Percentiles rank a stretch among this genome's conserved stretches.
phyloP scores from a whole-genome alignment of 1,140 invertebrate species.

The Gryon sp. region DNA sequence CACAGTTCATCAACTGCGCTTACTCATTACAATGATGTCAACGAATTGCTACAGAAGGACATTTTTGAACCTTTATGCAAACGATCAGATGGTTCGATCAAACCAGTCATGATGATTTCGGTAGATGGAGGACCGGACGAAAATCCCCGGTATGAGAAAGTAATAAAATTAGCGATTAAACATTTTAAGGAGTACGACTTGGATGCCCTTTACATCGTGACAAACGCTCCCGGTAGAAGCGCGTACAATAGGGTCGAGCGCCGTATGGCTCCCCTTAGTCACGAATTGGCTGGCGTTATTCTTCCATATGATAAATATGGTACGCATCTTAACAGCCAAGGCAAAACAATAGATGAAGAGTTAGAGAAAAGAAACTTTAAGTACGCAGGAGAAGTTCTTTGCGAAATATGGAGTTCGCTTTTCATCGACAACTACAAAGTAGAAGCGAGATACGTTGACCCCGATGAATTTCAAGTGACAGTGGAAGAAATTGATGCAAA shows the following conservation, averaged over 20 bases:
- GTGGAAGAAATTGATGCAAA: constrained; percentile 4
- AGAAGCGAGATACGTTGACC: constrained; percentile 62
- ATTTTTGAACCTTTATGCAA: constrained; percentile 51
- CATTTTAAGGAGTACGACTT: constrained; percentile 65
- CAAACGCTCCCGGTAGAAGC: constrained; percentile 72
- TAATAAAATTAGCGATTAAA: constrained; percentile 63
- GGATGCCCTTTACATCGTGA: constrained; percentile 74
- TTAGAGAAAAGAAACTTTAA: no score
- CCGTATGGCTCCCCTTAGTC: constrained; percentile 52
- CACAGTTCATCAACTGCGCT: constrained; percentile 59
- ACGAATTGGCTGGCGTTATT: no score
- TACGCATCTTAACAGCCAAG: no score
- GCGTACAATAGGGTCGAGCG: constrained; percentile 68
- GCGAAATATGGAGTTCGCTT: constrained; percentile 64
- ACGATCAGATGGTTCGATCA: constrained; percentile 32
- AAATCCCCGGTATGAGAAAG: constrained; percentile 73
- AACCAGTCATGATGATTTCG: constrained; percentile 3
- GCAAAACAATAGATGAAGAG: no score
- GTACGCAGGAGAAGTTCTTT: neutral
- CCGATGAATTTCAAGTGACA: constrained; percentile 4
- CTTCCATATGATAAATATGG: no score
- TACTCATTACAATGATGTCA: neutral
- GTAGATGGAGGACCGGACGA: constrained; percentile 71
- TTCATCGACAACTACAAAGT: constrained; percentile 68
- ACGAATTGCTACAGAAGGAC: neutral